A percentile compares a stretch with the other conserved stretches of the same genome.
phyloP scores from a whole-genome alignment of 2,888 invertebrate species.

The Epirrhoe tristata region DNA sequence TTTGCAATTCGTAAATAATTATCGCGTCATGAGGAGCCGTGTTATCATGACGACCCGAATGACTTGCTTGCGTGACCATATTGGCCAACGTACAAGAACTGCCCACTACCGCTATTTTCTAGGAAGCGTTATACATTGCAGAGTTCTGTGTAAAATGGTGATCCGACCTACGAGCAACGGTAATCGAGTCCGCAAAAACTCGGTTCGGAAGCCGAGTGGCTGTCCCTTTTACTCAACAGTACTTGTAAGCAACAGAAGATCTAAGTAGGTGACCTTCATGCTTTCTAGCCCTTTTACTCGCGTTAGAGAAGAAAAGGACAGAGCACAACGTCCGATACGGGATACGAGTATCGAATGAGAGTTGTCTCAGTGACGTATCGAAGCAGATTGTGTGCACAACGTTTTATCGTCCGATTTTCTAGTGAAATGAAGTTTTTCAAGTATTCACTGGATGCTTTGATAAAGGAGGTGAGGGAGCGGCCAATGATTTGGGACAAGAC shows the following conservation, averaged over 20 bases:
- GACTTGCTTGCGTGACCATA: constrained; percentile 2
- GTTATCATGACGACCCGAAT: not conserved
- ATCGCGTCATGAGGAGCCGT: not conserved
- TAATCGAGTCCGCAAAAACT: constrained; percentile 17
- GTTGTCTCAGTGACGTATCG: constrained; percentile 62
- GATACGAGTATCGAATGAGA: constrained; percentile 61
- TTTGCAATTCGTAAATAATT: too few relatives aligned
- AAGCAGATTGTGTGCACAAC: constrained; percentile 61
- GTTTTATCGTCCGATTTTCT: constrained; percentile 41
- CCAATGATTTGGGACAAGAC: constrained; percentile 77
- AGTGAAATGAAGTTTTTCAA: constrained; percentile 67
- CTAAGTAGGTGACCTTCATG: constrained; percentile 67
- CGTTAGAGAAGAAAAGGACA: constrained; percentile 46
- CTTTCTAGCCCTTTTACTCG: constrained; percentile 49
- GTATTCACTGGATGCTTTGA: constrained; percentile 67
- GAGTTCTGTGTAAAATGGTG: constrained; percentile 51
- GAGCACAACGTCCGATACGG: constrained; percentile 62
- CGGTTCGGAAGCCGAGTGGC: constrained; percentile 4
- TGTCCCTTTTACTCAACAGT: constrained; percentile 8
- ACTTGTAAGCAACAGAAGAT: constrained; percentile 44
- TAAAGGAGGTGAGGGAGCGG: constrained; percentile 61
- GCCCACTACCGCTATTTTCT: not conserved
- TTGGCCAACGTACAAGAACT: not conserved
- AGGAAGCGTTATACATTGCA: not conserved
- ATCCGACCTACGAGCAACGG: constrained; percentile 24